A percentile compares a stretch with the other conserved stretches of the same genome.
Evolutionary conservation across 2,113 vertebrate genomes (phyloP).

Genomic region (Caranx melampygus): DNA sequence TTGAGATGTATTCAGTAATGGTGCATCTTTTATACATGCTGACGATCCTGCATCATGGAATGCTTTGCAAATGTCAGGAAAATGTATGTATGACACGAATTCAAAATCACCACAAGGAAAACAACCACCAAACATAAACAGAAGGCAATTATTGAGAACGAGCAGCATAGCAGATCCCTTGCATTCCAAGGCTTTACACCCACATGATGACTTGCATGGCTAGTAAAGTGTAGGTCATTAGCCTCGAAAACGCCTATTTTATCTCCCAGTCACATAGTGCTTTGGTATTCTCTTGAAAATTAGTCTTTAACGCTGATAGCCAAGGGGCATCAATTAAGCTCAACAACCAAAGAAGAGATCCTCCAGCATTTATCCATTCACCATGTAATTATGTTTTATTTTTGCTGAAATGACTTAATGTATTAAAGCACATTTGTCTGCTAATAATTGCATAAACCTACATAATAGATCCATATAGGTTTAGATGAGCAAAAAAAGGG

Average conservation of each 20-base stretch:
- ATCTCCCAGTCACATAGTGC: slow-evolving; percentile 19
- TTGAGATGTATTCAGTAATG: neutral
- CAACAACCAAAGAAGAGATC: slow-evolving; percentile 62
- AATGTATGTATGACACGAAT: neutral
- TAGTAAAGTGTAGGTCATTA: slow-evolving; percentile 42
- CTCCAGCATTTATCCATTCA: slow-evolving; percentile 57
- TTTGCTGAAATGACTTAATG: slow-evolving; percentile 54
- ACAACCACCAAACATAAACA: slow-evolving; percentile 17
- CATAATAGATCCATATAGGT: slow-evolving; percentile 14
- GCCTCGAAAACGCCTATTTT: slow-evolving; percentile 32
- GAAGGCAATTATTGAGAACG: slow-evolving; percentile 39
- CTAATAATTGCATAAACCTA: slow-evolving; percentile 43
- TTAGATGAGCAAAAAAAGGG: neutral
- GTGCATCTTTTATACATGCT: neutral
- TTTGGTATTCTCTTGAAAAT: slow-evolving; percentile 50
- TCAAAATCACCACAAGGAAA: slow-evolving; percentile 29
- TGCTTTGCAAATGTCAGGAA: neutral
- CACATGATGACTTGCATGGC: slow-evolving; percentile 34
- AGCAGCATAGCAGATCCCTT: slow-evolving; percentile 3
- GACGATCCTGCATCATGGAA: neutral
- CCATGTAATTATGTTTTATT: slow-evolving; percentile 68
- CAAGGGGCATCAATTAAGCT: slow-evolving; percentile 68
- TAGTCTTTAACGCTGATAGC: slow-evolving; percentile 53
- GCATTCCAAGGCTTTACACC: slow-evolving; percentile 26
- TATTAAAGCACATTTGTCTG: slow-evolving; percentile 48